These are phyloP conservation scores for Sarcophilus harrisii DNA, from an alignment of 2,797 vertebrate genomes.

Conservation along the genomic window DNA sequence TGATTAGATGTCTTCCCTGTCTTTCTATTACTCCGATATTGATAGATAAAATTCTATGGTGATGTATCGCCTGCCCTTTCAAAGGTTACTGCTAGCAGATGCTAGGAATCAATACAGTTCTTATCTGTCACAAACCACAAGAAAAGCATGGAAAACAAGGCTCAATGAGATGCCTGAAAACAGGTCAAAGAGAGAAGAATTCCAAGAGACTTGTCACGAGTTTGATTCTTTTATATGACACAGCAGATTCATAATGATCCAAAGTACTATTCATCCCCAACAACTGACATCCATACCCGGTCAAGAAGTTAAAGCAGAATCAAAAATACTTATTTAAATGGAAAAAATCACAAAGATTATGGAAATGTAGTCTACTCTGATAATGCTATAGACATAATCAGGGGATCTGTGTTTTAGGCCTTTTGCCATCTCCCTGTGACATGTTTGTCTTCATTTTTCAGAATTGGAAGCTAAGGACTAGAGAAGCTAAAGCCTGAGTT, in stretches of 20 bases:
- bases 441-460: neutral
- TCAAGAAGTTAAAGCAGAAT: neutral
- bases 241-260: neutral
- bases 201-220: accelerated
- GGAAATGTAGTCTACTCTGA: neutral
- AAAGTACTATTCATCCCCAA: neutral
- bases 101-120: constrained; percentile 85
- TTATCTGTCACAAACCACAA: constrained; percentile 87
- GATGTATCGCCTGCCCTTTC: constrained; percentile 87
- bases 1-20: constrained; percentile 93
- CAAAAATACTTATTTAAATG: neutral
- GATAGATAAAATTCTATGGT: constrained; percentile 91
- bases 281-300: neutral
- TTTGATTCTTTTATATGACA: neutral
- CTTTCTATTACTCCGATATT: constrained; percentile 90
- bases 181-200: neutral
- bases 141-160: constrained; percentile 67
- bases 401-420: neutral
- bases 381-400: neutral
- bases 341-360: neutral
- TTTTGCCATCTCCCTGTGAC: neutral
- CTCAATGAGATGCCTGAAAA: constrained; percentile 40
- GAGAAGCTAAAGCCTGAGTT: constrained; percentile 26
- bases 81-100: constrained; percentile 82
- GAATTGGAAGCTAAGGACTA: neutral